A percentile compares a stretch with the other conserved stretches of the same genome.
Conservation (phyloP, 1,140 invertebrate species). For the Euschistus heros region DNA sequence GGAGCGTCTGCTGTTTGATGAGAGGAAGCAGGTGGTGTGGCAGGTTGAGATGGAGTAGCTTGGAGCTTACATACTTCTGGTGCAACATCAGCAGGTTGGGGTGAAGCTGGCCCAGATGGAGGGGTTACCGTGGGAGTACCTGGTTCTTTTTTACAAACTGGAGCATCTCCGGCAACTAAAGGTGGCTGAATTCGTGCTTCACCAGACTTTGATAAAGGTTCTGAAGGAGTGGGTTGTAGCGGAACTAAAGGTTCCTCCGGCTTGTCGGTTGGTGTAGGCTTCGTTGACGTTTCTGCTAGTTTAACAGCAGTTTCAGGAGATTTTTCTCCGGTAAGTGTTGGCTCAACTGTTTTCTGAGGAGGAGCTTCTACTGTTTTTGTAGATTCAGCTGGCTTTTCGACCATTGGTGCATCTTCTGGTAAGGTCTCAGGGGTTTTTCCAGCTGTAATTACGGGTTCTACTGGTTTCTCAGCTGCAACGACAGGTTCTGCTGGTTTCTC, state of each 20-base stretch:
- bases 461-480: neutral
- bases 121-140: constrained; percentile 22
- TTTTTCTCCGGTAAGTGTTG: constrained; percentile 10
- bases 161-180: neutral
- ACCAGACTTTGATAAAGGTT: neutral
- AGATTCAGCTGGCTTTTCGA: constrained; percentile 4
- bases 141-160: neutral
- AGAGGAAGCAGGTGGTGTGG: constrained; percentile 15
- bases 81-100: constrained; percentile 10
- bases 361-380: constrained; percentile 1
- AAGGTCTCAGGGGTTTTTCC: constrained; percentile 10
- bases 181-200: neutral
- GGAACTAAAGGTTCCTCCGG: neutral
- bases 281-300: constrained; percentile 9
- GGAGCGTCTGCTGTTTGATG: constrained; percentile 31
- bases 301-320: neutral
- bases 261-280: neutral
- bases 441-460: too few species aligned
- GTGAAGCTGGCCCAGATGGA: constrained; percentile 15
- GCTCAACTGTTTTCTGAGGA: neutral
- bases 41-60: constrained; percentile 16
- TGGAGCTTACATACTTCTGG: constrained; percentile 15
- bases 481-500: neutral
- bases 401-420: constrained; percentile 6
- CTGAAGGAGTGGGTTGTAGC: neutral